Evolutionary conservation across 2,797 vertebrate species (phyloP).

Genomic region (Oreochromis mossambicus): DNA sequence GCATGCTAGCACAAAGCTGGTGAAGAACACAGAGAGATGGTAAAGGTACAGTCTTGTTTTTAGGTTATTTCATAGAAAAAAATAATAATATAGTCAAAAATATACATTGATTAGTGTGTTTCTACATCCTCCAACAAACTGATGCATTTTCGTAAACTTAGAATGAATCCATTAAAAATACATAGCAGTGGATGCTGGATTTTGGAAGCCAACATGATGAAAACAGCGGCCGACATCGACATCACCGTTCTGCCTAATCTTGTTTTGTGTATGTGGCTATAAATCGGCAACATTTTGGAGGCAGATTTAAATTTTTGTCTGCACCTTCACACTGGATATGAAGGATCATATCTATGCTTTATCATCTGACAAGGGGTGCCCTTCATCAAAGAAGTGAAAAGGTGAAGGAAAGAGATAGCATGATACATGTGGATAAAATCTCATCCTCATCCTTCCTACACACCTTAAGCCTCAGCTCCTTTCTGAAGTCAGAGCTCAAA

Average conservation of each 20-base stretch:
- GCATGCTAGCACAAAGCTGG: neutral
- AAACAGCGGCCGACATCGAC: neutral
- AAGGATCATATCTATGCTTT: neutral
- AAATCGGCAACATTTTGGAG: fast-evolving
- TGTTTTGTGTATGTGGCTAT: neutral
- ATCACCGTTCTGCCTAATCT: neutral
- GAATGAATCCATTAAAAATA: neutral
- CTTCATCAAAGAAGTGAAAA: neutral
- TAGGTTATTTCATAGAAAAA: neutral
- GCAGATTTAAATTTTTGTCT: neutral
- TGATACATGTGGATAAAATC: neutral
- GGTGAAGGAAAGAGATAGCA: neutral
- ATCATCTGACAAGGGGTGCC: neutral
- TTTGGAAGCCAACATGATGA: neutral
- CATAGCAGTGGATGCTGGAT: neutral
- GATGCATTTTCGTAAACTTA: neutral
- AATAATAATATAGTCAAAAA: neutral
- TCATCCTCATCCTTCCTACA: neutral
- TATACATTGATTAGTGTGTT: neutral
- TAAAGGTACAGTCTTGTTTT: neutral
- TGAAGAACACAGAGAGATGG: neutral
- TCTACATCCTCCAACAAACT: neutral
- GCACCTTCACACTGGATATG: fast-evolving
- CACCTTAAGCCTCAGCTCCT: neutral
- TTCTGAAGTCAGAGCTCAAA: neutral